Base-by-base conservation (phyloP, 2,888 invertebrate genomes). In the Adela reaumurella region DNA sequence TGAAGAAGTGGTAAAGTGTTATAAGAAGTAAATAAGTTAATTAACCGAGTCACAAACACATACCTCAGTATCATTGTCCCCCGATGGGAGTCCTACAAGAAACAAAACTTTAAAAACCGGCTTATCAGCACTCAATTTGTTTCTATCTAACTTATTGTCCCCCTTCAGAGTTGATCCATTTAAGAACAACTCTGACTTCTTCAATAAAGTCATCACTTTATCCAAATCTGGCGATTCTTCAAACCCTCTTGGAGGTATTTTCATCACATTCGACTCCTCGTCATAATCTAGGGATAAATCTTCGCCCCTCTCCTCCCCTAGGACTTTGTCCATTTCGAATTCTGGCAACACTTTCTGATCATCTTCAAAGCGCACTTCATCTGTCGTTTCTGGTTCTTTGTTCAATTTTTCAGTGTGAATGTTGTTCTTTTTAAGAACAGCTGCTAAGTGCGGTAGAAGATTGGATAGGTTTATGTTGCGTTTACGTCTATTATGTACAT, bases 41-140 rank as follows among this genome's bases (percentile, higher is more conserved):
- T n/a, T n/a, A n/a, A n/a, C n/a, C n/a, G n/a, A n/a, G n/a, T n/a
- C n/a, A n/a, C n/a, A n/a, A n/a, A n/a, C n/a, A n/a, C n/a, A n/a
- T n/a, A 84, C 71, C 58, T 83, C 81, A 58, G 85, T 79, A 62
- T 65, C 65, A 56, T 79, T 76, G 54, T 79, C 81, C 54, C 82
- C 77, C n/a, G 73, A 59, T 50, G 85, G 84, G 58, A 83, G 67
- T 49, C 90, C 90, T 52, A 90, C 61, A 24, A 90, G 57, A 51
- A 79, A 80, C 4, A 77, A 66, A 2, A 78, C 51, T 49, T 70
- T 76, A 49, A 62, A 77, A 35, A 71, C 71, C 1, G 65, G 60
- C 2, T 44, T 3, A 10, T 43, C 10, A 11, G 3, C 19, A 10
- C 19, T 17, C 3, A 43, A 19, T 19, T 43, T 43, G 17, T 19